Evolutionary conservation across 2,797 vertebrate species (phyloP).

Genomic region (Protosalanx chinensis): DNA sequence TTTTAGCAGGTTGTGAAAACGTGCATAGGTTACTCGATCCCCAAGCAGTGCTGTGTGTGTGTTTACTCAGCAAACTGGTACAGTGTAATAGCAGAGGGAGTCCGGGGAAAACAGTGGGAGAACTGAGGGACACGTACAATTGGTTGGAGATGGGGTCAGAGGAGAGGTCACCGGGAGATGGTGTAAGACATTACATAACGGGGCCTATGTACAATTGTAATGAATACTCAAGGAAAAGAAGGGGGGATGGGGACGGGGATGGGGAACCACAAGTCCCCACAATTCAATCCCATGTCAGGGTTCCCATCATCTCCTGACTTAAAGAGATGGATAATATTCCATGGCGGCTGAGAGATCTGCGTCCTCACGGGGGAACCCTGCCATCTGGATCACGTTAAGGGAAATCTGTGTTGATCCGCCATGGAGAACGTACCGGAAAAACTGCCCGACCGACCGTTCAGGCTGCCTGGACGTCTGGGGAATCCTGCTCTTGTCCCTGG

Average conservation of each 20-base stretch:
- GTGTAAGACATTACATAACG: constrained; percentile 14
- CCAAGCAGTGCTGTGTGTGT: constrained; percentile 3
- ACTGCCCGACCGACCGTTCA: constrained; percentile 10
- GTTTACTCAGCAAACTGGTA: constrained; percentile 17
- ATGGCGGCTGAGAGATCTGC: constrained; percentile 16
- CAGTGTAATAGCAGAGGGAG: background rate
- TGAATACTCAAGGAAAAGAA: background rate
- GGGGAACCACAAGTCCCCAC: background rate
- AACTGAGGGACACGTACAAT: background rate
- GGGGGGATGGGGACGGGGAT: constrained; percentile 1
- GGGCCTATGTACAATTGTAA: background rate
- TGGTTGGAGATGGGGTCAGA: background rate
- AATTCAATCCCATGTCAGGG: constrained; percentile 6
- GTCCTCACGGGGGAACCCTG: constrained; percentile 37
- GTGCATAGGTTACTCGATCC: background rate
- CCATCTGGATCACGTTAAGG: constrained; percentile 36
- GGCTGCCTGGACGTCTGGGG: constrained; percentile 7
- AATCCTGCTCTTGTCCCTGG: constrained; percentile 10
- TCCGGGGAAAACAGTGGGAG: background rate
- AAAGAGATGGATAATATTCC: constrained; percentile 29
- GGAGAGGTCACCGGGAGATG: background rate
- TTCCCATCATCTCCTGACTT: constrained; percentile 29
- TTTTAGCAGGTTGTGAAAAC: constrained; percentile 21
- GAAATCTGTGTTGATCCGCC: constrained; percentile 31
- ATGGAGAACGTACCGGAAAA: constrained; percentile 33